A percentile compares a stretch with the other conserved stretches of the same genome.
Evolutionary conservation across 2,888 invertebrate genomes (phyloP).

Genomic region (Conomelus anceps): DNA sequence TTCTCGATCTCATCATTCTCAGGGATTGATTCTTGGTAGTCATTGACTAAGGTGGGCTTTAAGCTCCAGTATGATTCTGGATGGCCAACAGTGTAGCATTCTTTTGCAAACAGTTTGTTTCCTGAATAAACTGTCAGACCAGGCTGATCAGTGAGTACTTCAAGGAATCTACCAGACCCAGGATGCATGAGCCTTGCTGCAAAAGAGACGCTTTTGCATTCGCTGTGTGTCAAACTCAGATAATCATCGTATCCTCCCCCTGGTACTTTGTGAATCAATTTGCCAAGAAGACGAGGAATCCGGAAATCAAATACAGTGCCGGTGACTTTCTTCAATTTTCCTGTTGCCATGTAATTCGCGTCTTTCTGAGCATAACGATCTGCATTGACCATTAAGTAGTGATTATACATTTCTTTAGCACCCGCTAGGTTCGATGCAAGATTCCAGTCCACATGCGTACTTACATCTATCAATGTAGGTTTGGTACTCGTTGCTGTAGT

Average conservation of each 20-base stretch:
- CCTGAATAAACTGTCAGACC: not conserved
- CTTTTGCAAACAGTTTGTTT: not conserved
- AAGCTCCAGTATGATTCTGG: not conserved
- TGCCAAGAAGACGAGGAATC: not conserved
- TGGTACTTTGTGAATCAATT: not conserved
- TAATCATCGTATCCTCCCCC: not conserved
- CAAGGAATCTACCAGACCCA: not conserved
- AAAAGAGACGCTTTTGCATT: not conserved
- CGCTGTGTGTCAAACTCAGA: not conserved
- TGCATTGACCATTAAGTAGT: slow-evolving; percentile 3
- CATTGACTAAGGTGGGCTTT: not conserved
- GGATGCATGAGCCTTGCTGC: not conserved
- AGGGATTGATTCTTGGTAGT: not conserved
- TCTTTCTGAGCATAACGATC: not conserved
- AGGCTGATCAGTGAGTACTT: not conserved
- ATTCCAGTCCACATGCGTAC: slow-evolving; percentile 1
- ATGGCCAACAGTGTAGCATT: not conserved
- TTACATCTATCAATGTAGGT: not conserved
- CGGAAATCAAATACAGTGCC: not conserved
- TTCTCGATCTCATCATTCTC: not conserved
- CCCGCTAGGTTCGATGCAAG: not conserved
- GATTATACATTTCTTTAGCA: not conserved
- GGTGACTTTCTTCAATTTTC: slow-evolving; percentile 1
- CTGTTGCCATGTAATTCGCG: not conserved
- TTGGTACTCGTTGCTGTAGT: not conserved